Base-by-base conservation (phyloP, 2,888 invertebrate species). In the Clepsis dumicolana region DNA sequence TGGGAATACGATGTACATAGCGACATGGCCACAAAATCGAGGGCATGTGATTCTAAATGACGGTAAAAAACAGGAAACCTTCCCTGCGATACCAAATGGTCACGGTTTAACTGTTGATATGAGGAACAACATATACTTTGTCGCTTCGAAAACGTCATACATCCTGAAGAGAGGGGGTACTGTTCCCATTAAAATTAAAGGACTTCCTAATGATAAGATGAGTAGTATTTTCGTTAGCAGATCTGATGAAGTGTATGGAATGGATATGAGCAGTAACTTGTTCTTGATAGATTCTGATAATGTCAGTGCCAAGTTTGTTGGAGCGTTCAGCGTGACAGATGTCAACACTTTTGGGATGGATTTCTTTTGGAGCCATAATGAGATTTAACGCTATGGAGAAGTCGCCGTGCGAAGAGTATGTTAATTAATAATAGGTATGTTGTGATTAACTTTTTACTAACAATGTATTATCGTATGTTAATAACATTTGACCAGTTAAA, bases 11-110 rank as follows among this genome's bases (percentile, higher is more conserved):
- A 88, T 93, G 86, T 93, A 88, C 12, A 87, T 91, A 65, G 92
- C 93, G 0, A 93, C 93, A 0, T 93, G 91, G 91, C 93, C 93
- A 0, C 92, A 93, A 44, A 93, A 93, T 69, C 76, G 91, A 12
- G 93, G 93, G 0, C 88, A 88, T 16, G 89, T 83, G 64, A 86
- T 93, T 1, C 86, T 86, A 0, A 88, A 86, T 27, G 85, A 88
- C 0, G 91, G 92, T 0, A 85, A 86, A 27, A 87, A 83, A 14
- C 84, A 84, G 44, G 91, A 92, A 53, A 72, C 79, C 0, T 91
- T 90, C 50, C 24, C 87, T 0, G 77, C 84, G 0, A 89, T 93
- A 10, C 90, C 93, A 0, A 91, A 93, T 14, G 93, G 93, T 0
- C 93, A 93, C 53, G 92, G 92, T 0, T 65, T 93, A 7, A 91